A percentile compares a stretch with the other conserved stretches of the same genome.
These are phyloP conservation scores for Geodia barretti DNA, from an alignment of 37 sponge, comb jelly and placozoan genomes.

Conservation along the genomic window DNA sequence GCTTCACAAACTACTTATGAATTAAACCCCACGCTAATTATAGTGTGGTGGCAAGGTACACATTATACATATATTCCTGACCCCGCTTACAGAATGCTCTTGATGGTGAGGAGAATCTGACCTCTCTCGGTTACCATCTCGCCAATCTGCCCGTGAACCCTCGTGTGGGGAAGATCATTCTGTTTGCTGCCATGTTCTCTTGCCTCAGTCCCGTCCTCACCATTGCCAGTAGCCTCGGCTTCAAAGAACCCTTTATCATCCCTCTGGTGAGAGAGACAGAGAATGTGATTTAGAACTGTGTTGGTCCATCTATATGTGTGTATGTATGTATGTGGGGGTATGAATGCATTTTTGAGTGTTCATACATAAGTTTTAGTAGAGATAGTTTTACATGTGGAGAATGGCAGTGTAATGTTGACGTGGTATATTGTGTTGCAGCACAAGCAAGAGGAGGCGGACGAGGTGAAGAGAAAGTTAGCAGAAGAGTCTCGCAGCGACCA, in stretches of 20 bases:
- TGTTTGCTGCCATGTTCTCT: conserved; percentile 88
- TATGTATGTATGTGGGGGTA: background rate
- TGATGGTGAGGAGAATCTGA: conserved; percentile 69
- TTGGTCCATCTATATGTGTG: background rate
- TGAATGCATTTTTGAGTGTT: no score
- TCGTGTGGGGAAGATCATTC: conserved; percentile 81
- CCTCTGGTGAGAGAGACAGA: conserved; percentile 60
- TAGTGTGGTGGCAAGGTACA: background rate
- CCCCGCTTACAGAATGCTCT: conserved; percentile 74
- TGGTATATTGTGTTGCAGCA: conserved; percentile 43
- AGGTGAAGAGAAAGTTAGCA: conserved; percentile 50
- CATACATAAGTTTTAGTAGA: background rate
- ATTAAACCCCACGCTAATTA: no score
- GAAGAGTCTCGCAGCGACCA: conserved; percentile 71
- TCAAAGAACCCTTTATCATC: conserved; percentile 82
- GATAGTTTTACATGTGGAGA: background rate
- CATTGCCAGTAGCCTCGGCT: conserved; percentile 68
- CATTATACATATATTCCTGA: no score
- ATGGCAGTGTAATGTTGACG: background rate
- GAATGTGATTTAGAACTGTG: background rate
- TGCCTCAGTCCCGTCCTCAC: conserved; percentile 82
- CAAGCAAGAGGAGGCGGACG: conserved; percentile 76
- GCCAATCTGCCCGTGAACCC: conserved; percentile 88
- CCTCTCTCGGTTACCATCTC: conserved; percentile 86
- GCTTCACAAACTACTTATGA: no score